Conservation (phyloP, 2,888 invertebrate genomes). For the Cosmia pyralina region DNA sequence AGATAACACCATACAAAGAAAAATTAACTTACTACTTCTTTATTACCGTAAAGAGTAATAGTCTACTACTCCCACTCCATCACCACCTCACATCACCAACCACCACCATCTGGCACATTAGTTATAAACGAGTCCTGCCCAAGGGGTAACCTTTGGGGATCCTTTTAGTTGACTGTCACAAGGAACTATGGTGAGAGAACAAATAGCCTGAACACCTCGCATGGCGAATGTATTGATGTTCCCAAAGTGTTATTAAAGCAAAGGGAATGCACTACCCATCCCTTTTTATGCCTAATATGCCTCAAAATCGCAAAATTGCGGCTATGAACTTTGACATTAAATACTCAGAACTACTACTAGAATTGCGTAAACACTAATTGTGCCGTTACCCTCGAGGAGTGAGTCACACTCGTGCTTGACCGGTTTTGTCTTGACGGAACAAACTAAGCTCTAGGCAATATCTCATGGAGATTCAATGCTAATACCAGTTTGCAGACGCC, state of each 20-base stretch:
- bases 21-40: no score
- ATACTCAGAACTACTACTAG: conserved; percentile 24
- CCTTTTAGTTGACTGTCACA: no score
- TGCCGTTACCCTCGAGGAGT: conserved; percentile 52
- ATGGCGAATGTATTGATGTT: no score
- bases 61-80: background rate
- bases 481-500: conserved; percentile 78
- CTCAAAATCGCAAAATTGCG: background rate
- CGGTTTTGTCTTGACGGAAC: conserved; percentile 55
- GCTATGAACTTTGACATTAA: conserved; percentile 41
- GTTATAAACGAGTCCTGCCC: background rate
- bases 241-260: background rate
- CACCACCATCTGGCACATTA: no score
- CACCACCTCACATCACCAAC: no score
- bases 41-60: no score
- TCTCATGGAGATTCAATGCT: conserved; percentile 69
- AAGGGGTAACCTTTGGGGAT: background rate
- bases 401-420: conserved; percentile 52
- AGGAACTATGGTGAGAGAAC: background rate
- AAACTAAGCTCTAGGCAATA: conserved; percentile 59
- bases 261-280: background rate
- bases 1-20: no score
- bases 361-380: conserved; percentile 55
- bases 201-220: background rate
- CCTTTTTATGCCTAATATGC: background rate